Evolutionary conservation across 2,113 vertebrate species (phyloP).

Genomic region (Cathartes aura): DNA sequence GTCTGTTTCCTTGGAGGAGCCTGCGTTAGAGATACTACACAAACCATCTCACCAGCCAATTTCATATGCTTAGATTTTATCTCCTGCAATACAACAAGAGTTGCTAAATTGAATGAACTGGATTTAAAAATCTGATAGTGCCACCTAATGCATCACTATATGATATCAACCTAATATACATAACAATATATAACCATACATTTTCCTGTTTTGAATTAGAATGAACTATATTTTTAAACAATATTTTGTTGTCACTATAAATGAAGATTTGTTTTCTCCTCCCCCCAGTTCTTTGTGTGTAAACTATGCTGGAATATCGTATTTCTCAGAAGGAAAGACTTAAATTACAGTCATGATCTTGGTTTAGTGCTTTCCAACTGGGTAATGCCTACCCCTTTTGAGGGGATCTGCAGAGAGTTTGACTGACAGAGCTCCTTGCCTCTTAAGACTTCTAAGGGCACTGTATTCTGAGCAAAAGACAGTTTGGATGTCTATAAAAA

Average conservation of each 20-base stretch:
- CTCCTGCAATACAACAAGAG: conserved; percentile 72
- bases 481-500: neutral
- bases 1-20: conserved; percentile 6
- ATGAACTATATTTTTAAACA: neutral
- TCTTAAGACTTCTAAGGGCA: neutral
- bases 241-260: neutral
- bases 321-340: neutral
- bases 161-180: neutral
- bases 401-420: neutral
- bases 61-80: conserved; percentile 63
- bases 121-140: neutral
- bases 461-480: neutral
- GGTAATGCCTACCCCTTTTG: neutral
- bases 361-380: neutral
- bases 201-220: neutral
- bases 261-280: neutral
- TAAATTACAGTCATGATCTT: neutral
- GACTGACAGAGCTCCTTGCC: neutral
- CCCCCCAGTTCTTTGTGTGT: neutral
- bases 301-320: neutral
- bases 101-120: neutral
- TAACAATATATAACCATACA: neutral
- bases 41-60: conserved; percentile 59
- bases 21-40: conserved; percentile 61
- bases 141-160: neutral